Base-by-base conservation (phyloP, 64 coral and sea anemone genomes). In the Montipora capricornis region DNA sequence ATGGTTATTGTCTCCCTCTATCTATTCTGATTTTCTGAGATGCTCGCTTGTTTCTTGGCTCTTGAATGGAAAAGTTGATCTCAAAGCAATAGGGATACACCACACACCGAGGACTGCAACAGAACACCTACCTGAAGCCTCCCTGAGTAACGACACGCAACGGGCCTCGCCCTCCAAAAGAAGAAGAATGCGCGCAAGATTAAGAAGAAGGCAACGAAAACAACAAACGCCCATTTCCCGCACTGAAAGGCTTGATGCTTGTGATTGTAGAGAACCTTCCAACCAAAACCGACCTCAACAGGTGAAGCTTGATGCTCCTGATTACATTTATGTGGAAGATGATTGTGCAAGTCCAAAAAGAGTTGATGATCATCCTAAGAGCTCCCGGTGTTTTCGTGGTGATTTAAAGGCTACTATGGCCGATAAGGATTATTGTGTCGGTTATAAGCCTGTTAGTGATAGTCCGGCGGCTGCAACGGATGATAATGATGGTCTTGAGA, bases 1-100 rank as follows among this genome's bases (percentile, higher is more conserved):
- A 29, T 89, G 87, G 87, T 37, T 89, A n/a, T 44, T 49, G 73
- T 89, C 74, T 78, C 88, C 88, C 8, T 79, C 88, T 61, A 78
- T 44, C 1, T 46, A 89, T 47, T 62, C 88, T 16, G 88, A 89
- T 67, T 89, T 77, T 19, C 59, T 68, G 22, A 77, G 88, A 16
- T 77, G 77, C 57, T 46, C 58, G 15, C 14, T 89, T 59, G 61
- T 78, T 47, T 89, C 88, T 46, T 89, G 88, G 88, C 88, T 89
- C 26, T 10, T 89, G n/a, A 79, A 29, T 47, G 51, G 45, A 62
- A 78, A 70, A 20, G 73, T 88, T 50, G 44, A 69, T 88, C 73
- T 88, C 46, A 7, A 70, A 50, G n/a, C 70, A 17, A 53, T 88
- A n/a, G 86, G 86, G 12, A 83, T 83, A 24, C 19, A 37, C 53